Evolutionary conservation across 1,140 invertebrate species (phyloP).

Genomic region (Saccostrea cuccullata): DNA sequence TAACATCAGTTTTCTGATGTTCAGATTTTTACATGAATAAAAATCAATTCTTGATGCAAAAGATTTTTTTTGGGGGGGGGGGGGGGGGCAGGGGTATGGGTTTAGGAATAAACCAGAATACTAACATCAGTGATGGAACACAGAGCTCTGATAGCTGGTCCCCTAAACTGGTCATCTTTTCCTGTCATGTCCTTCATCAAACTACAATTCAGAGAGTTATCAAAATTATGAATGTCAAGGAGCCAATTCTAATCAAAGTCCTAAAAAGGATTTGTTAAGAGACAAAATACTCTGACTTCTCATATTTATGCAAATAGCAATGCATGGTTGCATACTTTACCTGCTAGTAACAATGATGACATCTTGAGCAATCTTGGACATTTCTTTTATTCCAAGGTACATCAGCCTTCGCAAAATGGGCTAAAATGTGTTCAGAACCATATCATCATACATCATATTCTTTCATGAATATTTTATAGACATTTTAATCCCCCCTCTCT

Average conservation of each 20-base stretch:
- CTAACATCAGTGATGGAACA: constrained; percentile 97
- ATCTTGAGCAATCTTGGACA: constrained; percentile 96
- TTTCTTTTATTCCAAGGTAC: constrained; percentile 98
- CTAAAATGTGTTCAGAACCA: constrained; percentile 56
- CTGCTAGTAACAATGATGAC: constrained; percentile 97
- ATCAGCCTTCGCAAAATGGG: constrained; percentile 93
- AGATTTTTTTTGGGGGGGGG: neutral
- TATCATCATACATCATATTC: no score
- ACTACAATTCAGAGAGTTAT: constrained; percentile 82
- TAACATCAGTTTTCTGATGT: no score
- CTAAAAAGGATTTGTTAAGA: neutral
- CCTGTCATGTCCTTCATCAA: constrained; percentile 99
- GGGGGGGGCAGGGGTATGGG: no score
- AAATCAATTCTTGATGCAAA: no score
- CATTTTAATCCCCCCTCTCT: no score
- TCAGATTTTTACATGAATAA: no score
- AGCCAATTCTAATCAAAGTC: neutral
- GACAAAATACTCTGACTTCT: neutral
- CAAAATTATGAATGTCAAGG: neutral
- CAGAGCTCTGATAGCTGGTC: constrained; percentile 96
- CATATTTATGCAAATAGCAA: neutral
- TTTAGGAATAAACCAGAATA: constrained; percentile 19
- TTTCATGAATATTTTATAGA: constrained; percentile 28
- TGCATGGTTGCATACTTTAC: constrained; percentile 55
- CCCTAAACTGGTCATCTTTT: constrained; percentile 95